Conservation (phyloP, 2,888 invertebrate species). For the Diaphora mendica region DNA sequence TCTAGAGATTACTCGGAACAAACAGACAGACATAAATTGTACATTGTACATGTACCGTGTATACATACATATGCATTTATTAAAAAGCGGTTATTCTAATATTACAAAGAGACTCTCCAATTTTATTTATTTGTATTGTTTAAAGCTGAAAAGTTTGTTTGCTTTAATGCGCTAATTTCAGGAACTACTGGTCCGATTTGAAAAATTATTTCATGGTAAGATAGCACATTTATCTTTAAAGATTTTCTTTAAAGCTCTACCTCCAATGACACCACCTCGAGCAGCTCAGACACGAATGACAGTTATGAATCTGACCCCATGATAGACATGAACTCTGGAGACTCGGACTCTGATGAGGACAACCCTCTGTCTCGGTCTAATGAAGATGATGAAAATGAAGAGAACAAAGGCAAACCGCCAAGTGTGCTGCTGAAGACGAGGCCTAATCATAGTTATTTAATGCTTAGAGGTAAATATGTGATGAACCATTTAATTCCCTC, state of each 20-base stretch:
- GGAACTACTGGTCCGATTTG: no score
- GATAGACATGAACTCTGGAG: conserved; percentile 56
- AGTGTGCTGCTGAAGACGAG: conserved; percentile 85
- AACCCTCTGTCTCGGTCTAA: conserved; percentile 38
- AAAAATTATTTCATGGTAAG: no score
- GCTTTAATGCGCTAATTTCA: no score
- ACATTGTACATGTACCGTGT: no score
- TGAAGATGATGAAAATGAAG: conserved; percentile 56
- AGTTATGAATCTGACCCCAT: conserved; percentile 60
- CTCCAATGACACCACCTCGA: conserved; percentile 46
- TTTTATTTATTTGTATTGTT: no score
- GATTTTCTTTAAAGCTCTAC: conserved; percentile 9
- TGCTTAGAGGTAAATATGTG: conserved; percentile 76
- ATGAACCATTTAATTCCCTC: not conserved
- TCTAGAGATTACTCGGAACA: no score
- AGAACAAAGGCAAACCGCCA: conserved; percentile 67
- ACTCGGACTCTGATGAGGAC: conserved; percentile 70
- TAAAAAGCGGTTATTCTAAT: no score
- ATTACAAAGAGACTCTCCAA: no score
- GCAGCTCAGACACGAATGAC: conserved; percentile 53
- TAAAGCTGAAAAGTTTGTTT: no score
- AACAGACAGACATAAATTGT: no score
- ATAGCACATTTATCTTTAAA: no score
- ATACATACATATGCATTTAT: no score
- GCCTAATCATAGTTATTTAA: conserved; percentile 90